These are phyloP conservation scores for Gymnodraco acuticeps DNA, from an alignment of 2,797 vertebrate species.

Conservation along the genomic window DNA sequence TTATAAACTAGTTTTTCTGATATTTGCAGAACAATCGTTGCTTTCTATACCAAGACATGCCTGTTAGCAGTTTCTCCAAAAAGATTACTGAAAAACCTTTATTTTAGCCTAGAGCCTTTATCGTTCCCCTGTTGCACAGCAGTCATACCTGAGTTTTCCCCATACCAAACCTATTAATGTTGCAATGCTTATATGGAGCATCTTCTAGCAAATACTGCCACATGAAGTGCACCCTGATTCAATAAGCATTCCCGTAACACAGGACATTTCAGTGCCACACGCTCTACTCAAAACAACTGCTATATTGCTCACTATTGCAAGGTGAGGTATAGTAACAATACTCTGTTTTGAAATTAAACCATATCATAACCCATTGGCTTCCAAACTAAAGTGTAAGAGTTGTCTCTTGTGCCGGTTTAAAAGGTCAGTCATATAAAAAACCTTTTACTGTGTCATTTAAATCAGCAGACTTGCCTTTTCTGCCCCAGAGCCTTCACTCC, in stretches of 20 bases:
- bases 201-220: slow-evolving; percentile 1
- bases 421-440: slow-evolving; percentile 32
- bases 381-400: slow-evolving; percentile 4
- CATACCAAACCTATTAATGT: not conserved
- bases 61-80: not conserved
- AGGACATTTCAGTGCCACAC: not conserved
- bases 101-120: not conserved
- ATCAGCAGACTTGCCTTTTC: slow-evolving; percentile 30
- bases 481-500: slow-evolving; percentile 15
- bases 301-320: slow-evolving; percentile 16
- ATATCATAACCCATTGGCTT: not conserved
- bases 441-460: slow-evolving; percentile 38
- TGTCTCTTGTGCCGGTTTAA: slow-evolving; percentile 23
- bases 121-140: not conserved
- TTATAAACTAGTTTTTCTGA: not conserved
- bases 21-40: not conserved
- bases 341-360: slow-evolving; percentile 28
- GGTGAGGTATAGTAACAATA: slow-evolving; percentile 16
- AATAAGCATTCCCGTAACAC: slow-evolving; percentile 16
- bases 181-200: not conserved
- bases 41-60: too few species aligned
- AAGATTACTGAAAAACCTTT: not conserved
- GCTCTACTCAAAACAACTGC: slow-evolving; percentile 8
- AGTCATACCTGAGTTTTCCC: not conserved
- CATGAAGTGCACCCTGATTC: slow-evolving; percentile 2